Conservation (phyloP, 2,113 vertebrate species). For the Aptenodytes forsteri region DNA sequence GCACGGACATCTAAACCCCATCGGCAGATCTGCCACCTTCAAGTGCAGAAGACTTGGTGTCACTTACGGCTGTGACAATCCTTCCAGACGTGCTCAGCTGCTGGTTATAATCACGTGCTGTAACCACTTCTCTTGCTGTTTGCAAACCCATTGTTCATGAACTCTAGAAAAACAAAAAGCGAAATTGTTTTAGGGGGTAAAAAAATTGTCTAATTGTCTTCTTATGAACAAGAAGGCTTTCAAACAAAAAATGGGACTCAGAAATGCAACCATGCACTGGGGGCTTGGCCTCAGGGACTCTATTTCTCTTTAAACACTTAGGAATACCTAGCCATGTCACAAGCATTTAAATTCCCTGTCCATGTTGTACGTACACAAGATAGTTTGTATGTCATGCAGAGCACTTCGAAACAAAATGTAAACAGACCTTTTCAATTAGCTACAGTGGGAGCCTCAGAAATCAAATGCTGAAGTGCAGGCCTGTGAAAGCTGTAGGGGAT, state of each 20-base stretch:
- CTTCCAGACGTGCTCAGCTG: not conserved
- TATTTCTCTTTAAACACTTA: not conserved
- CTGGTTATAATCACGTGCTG: not conserved
- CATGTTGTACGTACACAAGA: not conserved
- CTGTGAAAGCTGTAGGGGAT: not conserved
- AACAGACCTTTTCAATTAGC: not conserved
- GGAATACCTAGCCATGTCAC: not conserved
- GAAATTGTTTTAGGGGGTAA: not conserved
- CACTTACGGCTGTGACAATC: not conserved
- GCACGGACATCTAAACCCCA: not conserved
- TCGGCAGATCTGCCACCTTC: not conserved
- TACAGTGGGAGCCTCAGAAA: not conserved
- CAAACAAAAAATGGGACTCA: not conserved
- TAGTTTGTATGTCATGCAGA: not conserved
- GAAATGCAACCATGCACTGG: not conserved
- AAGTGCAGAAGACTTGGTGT: not conserved
- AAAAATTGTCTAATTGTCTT: not conserved
- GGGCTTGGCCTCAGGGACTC: not conserved
- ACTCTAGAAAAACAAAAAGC: not conserved
- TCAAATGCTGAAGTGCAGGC: not conserved
- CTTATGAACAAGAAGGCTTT: not conserved
- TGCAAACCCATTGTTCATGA: not conserved
- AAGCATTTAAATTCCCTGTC: not conserved
- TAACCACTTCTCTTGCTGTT: conserved; percentile 13
- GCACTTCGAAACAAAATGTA: not conserved